Percentiles rank a stretch among this genome's conserved stretches.
phyloP scores from a whole-genome alignment of 2,888 invertebrate genomes.

The Belgica antarctica region DNA sequence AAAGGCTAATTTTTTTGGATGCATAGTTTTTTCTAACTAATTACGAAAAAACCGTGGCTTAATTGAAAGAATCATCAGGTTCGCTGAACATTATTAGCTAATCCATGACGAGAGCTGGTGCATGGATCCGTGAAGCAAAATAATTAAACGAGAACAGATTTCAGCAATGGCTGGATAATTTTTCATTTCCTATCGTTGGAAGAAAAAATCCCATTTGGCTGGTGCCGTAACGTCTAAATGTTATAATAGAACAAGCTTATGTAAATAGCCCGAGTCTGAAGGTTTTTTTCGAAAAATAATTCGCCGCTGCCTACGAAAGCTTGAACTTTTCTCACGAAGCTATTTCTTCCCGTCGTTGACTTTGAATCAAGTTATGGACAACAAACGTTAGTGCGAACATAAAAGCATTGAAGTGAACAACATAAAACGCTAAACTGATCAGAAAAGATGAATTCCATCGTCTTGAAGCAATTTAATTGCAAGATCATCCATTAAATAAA shows the following conservation, averaged over 20 bases:
- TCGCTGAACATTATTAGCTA: background rate
- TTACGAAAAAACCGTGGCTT: too few relatives aligned
- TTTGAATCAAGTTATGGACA: background rate
- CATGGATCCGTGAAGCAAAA: background rate
- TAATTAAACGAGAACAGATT: background rate
- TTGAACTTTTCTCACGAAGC: background rate
- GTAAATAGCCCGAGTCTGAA: background rate
- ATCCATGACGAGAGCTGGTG: background rate
- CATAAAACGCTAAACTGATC: background rate
- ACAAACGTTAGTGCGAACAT: too few relatives aligned
- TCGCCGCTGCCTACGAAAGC: background rate
- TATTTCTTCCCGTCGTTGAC: background rate
- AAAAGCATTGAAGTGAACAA: too few relatives aligned
- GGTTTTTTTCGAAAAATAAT: background rate
- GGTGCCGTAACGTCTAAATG: conserved; percentile 10
- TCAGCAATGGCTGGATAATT: conserved; percentile 16
- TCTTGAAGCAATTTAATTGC: conserved; percentile 3
- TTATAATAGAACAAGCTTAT: background rate
- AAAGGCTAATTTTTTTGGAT: too few relatives aligned
- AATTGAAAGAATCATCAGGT: background rate
- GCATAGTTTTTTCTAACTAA: too few relatives aligned
- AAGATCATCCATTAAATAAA: background rate
- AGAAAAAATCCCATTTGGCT: background rate
- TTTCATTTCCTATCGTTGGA: background rate
- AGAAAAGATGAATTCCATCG: background rate